These are phyloP conservation scores for Bradypodion ventrale DNA, from an alignment of 2,797 vertebrate genomes.

Conservation along the genomic window DNA sequence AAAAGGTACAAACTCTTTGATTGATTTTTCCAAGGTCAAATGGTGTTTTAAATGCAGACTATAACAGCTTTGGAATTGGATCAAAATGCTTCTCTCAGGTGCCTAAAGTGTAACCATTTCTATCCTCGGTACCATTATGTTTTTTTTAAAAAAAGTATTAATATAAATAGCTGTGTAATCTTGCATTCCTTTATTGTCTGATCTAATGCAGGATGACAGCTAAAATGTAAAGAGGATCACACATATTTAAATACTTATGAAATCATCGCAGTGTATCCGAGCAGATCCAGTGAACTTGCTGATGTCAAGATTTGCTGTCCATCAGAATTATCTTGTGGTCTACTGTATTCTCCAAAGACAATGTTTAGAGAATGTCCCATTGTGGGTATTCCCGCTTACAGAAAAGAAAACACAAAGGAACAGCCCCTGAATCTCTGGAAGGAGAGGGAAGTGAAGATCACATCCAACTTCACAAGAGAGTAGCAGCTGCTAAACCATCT, in stretches of 20 bases:
- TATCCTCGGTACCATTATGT: neutral
- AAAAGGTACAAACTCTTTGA: neutral
- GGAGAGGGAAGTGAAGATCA: conserved; percentile 21
- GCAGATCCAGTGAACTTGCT: conserved; percentile 44
- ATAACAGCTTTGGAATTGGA: neutral
- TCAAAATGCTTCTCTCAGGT: conserved; percentile 7
- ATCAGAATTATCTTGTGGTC: conserved; percentile 49
- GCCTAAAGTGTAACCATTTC: neutral
- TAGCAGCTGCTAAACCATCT: fast-evolving
- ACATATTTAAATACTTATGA: conserved; percentile 62
- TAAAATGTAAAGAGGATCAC: conserved; percentile 51
- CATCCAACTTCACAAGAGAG: conserved; percentile 1
- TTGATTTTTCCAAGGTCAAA: conserved; percentile 31
- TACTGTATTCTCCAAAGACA: conserved; percentile 22
- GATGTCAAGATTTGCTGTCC: conserved; percentile 46
- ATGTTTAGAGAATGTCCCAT: neutral
- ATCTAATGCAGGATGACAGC: conserved; percentile 46
- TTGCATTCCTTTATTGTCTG: conserved; percentile 34
- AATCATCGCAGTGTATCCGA: conserved; percentile 46
- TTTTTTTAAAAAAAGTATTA: neutral
- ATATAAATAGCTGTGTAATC: conserved; percentile 15
- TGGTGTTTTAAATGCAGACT: neutral
- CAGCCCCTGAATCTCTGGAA: neutral
- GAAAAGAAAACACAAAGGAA: conserved; percentile 25
- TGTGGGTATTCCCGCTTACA: neutral